Base-by-base conservation (phyloP, 2,888 invertebrate species). In the Toxonevra muliebris region DNA sequence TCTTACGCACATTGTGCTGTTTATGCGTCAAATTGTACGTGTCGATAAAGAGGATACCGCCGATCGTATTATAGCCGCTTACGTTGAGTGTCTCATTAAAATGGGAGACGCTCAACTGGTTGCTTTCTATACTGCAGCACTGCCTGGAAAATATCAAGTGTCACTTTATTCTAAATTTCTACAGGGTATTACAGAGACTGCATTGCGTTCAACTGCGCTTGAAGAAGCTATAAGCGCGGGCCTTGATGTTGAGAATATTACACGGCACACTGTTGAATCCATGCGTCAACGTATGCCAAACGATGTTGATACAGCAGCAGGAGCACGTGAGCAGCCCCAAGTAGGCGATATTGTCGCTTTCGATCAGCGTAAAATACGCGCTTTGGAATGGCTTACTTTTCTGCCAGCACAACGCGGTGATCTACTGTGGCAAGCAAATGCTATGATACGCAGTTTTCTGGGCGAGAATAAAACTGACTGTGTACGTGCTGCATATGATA, bases 361-460 rank as follows among this genome's bases (percentile, higher is more conserved):
- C 45, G 95, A 95, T 82, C 85, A 89, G 66, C 88, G 88, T 69
- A 92, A 92, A 83, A 92, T 94, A 61, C 89, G 89, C 43, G 89
- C 95, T 1, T 86, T 97, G 2, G 96, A 97, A 82, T 97, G 96
- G 95, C 85, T 97, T 10, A 88, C 92, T 30, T 92, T 95, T 76
- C 90, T 95, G 78, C 88, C 90, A 13, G 87, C 90, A 59, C 96
- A 96, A 84, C 86, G 92, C 53, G 88, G 90, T 50, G 96, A 96
- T 85, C 92, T 94, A 11, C 81, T 97, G 20, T 91, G 91, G 88
- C 92, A 97, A 80, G 91, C 93, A n/a, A 97, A 97, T 87, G 91
- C 94, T 15, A 88, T 97, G 81, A 92, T 96, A 78, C 90, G 96
- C 69, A 90, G 89, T 67, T 97, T 96, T 82, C 87, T 97, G 70